Evolutionary conservation across 2,797 vertebrate genomes (phyloP).

Genomic region (Gymnoscopelus microlampas): DNA sequence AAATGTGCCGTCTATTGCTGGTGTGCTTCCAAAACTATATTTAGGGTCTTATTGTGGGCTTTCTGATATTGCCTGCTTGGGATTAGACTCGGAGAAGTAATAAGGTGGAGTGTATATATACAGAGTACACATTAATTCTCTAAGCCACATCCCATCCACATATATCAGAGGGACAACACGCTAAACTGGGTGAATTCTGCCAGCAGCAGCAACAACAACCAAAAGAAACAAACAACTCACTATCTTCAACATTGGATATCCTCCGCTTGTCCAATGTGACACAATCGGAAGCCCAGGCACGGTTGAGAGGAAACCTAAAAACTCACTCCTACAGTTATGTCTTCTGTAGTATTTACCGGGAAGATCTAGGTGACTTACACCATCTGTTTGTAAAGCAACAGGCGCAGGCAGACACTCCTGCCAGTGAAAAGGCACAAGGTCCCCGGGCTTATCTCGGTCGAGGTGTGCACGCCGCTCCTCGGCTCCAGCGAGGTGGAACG

Average conservation of each 20-base stretch:
- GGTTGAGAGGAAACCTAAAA: slow-evolving; percentile 47
- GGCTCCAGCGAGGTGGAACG: slow-evolving; percentile 76
- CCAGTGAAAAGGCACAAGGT: slow-evolving; percentile 71
- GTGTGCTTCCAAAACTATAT: slow-evolving; percentile 26
- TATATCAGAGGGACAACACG: neutral
- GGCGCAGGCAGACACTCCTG: slow-evolving; percentile 67
- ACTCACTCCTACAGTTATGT: slow-evolving; percentile 39
- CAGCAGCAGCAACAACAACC: slow-evolving; percentile 7
- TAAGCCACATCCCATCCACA: slow-evolving; percentile 13
- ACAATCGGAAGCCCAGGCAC: slow-evolving; percentile 5
- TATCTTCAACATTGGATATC: slow-evolving; percentile 51
- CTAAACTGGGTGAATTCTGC: slow-evolving; percentile 49
- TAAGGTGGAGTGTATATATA: slow-evolving; percentile 42
- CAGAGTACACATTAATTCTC: slow-evolving; percentile 40
- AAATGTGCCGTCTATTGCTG: slow-evolving; percentile 10
- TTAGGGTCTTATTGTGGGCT: slow-evolving; percentile 41
- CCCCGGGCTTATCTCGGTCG: slow-evolving; percentile 74
- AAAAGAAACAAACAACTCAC: neutral
- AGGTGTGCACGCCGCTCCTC: slow-evolving; percentile 72
- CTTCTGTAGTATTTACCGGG: slow-evolving; percentile 62
- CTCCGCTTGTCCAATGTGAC: slow-evolving; percentile 26
- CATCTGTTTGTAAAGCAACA: slow-evolving; percentile 77
- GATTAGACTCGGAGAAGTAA: slow-evolving; percentile 56
- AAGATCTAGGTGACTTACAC: slow-evolving; percentile 66
- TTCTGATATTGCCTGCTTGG: slow-evolving; percentile 44